Percentiles rank a stretch among this genome's conserved stretches.
phyloP scores from a whole-genome alignment of 2,113 vertebrate genomes.

The Phaetusa simplex region DNA sequence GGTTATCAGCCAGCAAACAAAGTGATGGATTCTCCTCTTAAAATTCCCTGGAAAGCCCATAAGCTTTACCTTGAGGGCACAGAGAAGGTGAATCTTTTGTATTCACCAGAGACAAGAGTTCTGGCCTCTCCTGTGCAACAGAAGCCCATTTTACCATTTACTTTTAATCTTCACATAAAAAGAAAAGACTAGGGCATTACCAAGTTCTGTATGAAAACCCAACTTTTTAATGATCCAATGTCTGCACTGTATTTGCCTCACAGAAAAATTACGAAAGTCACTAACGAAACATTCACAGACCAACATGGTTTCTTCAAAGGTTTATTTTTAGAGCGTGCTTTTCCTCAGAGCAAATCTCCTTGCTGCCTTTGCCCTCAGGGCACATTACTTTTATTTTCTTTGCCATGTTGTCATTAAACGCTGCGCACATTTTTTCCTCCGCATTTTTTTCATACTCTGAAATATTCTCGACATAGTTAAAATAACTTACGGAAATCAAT shows the following conservation, averaged over 20 bases:
- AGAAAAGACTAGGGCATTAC: neutral
- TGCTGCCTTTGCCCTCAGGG: neutral
- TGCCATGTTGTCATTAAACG: neutral
- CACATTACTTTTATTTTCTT: conserved; percentile 18
- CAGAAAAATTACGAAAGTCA: neutral
- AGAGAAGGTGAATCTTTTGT: neutral
- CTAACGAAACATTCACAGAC: neutral
- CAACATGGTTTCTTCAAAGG: neutral
- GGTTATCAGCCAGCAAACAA: neutral
- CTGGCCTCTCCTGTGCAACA: neutral
- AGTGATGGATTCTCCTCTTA: neutral
- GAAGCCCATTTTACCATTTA: neutral
- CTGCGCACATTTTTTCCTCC: neutral
- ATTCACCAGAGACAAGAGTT: neutral
- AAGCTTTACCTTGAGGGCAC: neutral
- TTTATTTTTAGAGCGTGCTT: conserved; percentile 26
- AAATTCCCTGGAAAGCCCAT: neutral
- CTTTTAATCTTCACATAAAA: neutral
- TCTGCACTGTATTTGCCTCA: neutral
- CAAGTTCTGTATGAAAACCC: neutral
- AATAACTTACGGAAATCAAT: neutral
- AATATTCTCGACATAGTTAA: neutral
- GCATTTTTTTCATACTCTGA: neutral
- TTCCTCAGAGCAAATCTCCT: conserved; percentile 10
- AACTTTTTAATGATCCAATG: neutral